These are phyloP conservation scores for Pinna nobilis DNA, from an alignment of 1,140 invertebrate genomes.

Conservation along the genomic window DNA sequence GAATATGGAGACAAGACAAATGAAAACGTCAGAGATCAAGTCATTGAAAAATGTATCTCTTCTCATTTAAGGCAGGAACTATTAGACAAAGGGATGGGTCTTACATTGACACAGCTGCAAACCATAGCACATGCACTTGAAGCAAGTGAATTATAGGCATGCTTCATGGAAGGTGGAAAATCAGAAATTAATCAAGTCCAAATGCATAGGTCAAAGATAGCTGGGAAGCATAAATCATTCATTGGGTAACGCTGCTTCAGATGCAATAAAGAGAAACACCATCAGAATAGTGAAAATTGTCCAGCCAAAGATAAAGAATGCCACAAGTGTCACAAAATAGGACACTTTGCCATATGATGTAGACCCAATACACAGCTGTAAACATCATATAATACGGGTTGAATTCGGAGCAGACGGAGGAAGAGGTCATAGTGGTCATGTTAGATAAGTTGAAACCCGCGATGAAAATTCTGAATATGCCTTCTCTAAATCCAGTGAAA, in stretches of 20 bases:
- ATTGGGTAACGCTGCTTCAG: background rate
- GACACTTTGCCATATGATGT: conserved; percentile 24
- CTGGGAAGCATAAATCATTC: background rate
- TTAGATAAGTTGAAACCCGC: background rate
- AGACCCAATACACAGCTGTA: too few relatives aligned
- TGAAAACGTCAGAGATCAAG: conserved; percentile 25
- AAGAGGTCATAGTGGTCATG: background rate
- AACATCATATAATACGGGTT: background rate
- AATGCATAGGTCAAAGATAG: background rate
- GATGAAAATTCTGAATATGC: background rate
- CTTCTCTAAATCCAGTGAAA: background rate
- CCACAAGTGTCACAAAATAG: conserved; percentile 18
- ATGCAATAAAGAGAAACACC: conserved; percentile 10
- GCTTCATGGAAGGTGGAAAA: conserved; percentile 51
- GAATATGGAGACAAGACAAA: conserved; percentile 17
- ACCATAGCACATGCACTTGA: conserved; percentile 14
- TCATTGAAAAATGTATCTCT: conserved; percentile 33
- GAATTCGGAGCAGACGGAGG: background rate
- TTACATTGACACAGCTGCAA: conserved; percentile 10
- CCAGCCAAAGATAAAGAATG: conserved; percentile 25
- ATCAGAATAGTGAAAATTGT: background rate
- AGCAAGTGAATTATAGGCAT: conserved; percentile 80
- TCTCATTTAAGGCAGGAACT: conserved; percentile 12
- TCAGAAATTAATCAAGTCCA: background rate
- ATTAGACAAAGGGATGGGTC: conserved; percentile 22